These are phyloP conservation scores for Megalops cyprinoides DNA, from an alignment of 2,797 vertebrate genomes.

Conservation along the genomic window DNA sequence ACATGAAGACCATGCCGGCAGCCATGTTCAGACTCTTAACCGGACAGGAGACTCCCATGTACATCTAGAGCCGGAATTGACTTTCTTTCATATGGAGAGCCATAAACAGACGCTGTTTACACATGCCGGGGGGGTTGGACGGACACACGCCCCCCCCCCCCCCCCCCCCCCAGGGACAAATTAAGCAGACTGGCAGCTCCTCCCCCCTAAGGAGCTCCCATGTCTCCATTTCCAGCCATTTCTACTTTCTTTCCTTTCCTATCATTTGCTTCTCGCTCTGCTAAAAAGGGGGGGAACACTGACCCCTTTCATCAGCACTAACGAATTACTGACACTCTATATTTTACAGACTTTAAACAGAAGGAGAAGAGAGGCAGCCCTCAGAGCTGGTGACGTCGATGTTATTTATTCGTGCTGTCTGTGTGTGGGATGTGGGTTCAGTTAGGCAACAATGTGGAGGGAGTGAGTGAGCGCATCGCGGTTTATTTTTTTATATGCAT, in stretches of 20 bases:
- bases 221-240: slow-evolving; percentile 49
- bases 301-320: slow-evolving; percentile 55
- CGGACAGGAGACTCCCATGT: slow-evolving; percentile 96
- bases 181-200: slow-evolving; percentile 37
- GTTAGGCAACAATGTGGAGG: slow-evolving; percentile 59
- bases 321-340: slow-evolving; percentile 59
- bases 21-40: slow-evolving; percentile 99
- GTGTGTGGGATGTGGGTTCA: slow-evolving; percentile 65
- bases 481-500: slow-evolving; percentile 65
- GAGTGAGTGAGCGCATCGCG: slow-evolving; percentile 55
- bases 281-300: slow-evolving; percentile 55
- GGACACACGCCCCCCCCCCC: slow-evolving; percentile 59
- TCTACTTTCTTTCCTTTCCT: slow-evolving; percentile 55
- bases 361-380: slow-evolving; percentile 30
- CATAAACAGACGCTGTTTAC: slow-evolving; percentile 36
- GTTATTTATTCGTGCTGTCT: slow-evolving; percentile 75
- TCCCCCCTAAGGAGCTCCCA: slow-evolving; percentile 17
- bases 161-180: slow-evolving; percentile 52
- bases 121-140: slow-evolving; percentile 36
- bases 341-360: slow-evolving; percentile 54
- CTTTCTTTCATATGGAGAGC: slow-evolving; percentile 40
- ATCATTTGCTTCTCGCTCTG: slow-evolving; percentile 57
- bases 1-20: slow-evolving; percentile 99
- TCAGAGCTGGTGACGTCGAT: slow-evolving; percentile 51
- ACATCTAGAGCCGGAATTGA: slow-evolving; percentile 79